Conservation (phyloP, 2,113 vertebrate species). For the Chaenocephalus aceratus region DNA sequence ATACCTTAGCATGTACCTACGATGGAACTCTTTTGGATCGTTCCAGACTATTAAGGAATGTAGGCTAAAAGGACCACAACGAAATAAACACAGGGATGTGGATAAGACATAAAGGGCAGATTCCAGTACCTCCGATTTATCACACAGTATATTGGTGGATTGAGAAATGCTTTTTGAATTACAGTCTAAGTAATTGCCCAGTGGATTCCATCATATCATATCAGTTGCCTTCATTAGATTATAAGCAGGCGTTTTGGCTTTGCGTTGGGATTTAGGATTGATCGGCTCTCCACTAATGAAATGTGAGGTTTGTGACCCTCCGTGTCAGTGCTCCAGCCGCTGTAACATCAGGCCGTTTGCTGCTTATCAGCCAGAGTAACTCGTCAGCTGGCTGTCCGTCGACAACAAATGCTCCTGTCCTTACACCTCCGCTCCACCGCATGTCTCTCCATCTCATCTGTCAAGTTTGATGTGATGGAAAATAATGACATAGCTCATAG, state of each 20-base stretch:
- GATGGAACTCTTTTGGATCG: background rate
- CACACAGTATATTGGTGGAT: conserved; percentile 4
- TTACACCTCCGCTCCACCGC: conserved; percentile 4
- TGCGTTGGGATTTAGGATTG: conserved; percentile 53
- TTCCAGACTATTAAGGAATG: background rate
- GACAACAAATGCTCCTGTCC: conserved; percentile 6
- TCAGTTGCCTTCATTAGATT: conserved; percentile 62
- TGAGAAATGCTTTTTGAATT: conserved; percentile 42
- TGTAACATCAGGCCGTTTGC: conserved; percentile 27
- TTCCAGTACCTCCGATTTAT: background rate
- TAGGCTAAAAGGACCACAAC: background rate
- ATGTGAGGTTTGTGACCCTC: conserved; percentile 60
- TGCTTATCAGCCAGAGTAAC: conserved; percentile 33
- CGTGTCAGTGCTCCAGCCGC: conserved; percentile 33
- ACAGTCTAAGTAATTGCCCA: conserved; percentile 35
- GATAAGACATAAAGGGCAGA: background rate
- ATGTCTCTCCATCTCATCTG: background rate
- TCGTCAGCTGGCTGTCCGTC: conserved; percentile 21
- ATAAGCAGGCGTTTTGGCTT: conserved; percentile 40
- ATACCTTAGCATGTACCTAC: background rate
- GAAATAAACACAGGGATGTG: background rate
- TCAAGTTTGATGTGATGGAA: conserved; percentile 2
- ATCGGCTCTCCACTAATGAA: conserved; percentile 47
- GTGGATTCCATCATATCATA: conserved; percentile 59
- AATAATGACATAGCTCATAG: background rate